Conservation (phyloP, 2,888 invertebrate species). For the Creontiades dilutus region DNA sequence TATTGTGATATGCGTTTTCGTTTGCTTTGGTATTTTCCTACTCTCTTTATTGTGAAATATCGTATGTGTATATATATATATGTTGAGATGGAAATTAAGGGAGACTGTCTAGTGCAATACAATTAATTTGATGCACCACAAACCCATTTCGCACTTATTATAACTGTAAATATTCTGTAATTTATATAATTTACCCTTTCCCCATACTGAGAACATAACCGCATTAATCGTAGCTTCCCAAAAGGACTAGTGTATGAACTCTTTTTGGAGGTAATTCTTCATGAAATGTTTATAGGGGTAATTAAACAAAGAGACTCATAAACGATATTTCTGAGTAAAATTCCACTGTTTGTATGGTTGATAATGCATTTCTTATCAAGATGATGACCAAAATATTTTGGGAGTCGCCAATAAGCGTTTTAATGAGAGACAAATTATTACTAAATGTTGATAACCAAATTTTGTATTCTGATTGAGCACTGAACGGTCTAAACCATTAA, state of each 20-base stretch:
- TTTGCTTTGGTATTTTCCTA: slow-evolving; percentile 35
- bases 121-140: slow-evolving; percentile 24
- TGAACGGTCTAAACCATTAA: too few species aligned
- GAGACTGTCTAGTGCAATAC: slow-evolving; percentile 48
- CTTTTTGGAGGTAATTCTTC: not conserved
- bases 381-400: not conserved
- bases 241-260: not conserved
- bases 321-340: not conserved
- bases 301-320: not conserved
- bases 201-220: not conserved
- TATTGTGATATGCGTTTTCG: slow-evolving; percentile 30
- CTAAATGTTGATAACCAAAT: too few species aligned
- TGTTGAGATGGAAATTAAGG: slow-evolving; percentile 35
- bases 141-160: slow-evolving; percentile 35
- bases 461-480: too few species aligned
- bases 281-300: not conserved
- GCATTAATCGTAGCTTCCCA: not conserved
- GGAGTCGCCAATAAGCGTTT: too few species aligned
- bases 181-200: not conserved
- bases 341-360: not conserved
- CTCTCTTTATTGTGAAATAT: slow-evolving; percentile 22
- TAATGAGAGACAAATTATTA: too few species aligned
- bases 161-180: slow-evolving; percentile 11
- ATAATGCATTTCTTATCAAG: not conserved
- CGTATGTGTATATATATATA: slow-evolving; percentile 22